Evolutionary conservation across 2,797 vertebrate genomes (phyloP).

Genomic region (Fratercula arctica): DNA sequence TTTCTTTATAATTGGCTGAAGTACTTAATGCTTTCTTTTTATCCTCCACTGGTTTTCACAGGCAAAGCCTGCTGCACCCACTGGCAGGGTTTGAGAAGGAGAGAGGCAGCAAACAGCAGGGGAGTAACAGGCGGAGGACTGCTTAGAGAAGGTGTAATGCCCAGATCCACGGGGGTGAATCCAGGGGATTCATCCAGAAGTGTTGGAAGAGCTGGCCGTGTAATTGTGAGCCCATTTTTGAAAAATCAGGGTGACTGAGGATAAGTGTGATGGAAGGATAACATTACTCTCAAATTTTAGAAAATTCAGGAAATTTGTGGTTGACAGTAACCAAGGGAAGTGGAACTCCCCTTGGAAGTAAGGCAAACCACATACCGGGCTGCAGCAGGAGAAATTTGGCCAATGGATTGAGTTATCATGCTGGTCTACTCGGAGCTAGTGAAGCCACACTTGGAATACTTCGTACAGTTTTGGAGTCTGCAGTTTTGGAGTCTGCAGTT

Average conservation of each 20-base stretch:
- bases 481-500: background rate
- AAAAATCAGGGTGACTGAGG: background rate
- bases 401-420: background rate
- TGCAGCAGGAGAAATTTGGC: background rate
- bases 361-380: background rate
- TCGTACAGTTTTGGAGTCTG: background rate
- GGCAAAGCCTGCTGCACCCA: background rate
- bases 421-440: background rate
- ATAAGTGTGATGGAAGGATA: background rate
- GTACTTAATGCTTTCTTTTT: background rate
- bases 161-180: background rate
- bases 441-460: background rate
- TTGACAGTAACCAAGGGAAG: background rate
- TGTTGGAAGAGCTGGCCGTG: background rate
- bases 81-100: background rate
- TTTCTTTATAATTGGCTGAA: background rate
- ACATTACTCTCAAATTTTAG: background rate
- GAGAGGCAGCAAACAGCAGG: background rate
- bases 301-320: background rate
- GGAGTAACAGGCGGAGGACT: background rate
- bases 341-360: background rate
- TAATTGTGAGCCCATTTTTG: background rate
- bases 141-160: background rate
- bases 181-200: background rate
- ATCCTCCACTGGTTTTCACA: background rate